phyloP scores from a whole-genome alignment of 2,113 vertebrate species.

The Romanogobio albipinnatus region DNA sequence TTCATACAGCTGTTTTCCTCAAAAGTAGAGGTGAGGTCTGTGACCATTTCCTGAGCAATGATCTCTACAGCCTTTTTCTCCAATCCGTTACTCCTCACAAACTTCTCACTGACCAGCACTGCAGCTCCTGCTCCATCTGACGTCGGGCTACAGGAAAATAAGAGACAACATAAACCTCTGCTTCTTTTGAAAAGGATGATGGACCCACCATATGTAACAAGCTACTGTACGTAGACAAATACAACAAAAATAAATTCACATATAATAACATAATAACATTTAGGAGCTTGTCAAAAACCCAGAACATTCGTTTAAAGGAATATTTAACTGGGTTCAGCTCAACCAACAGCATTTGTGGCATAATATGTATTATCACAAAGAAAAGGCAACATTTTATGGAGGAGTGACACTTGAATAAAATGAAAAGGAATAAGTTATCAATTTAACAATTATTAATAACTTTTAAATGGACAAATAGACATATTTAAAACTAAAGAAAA shows the following conservation, averaged over 20 bases:
- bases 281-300: not conserved
- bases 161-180: not conserved
- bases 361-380: not conserved
- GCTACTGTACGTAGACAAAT: not conserved
- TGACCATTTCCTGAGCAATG: conserved; percentile 93
- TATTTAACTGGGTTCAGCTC: not conserved
- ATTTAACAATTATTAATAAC: not conserved
- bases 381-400: not conserved
- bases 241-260: not conserved
- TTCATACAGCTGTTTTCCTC: conserved; percentile 88
- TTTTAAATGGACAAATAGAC: not conserved
- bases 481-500: not conserved
- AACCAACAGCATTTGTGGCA: not conserved
- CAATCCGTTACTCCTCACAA: conserved; percentile 80
- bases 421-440: not conserved
- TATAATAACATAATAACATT: not conserved
- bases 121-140: conserved; percentile 94
- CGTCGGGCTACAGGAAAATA: conserved; percentile 79
- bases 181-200: not conserved
- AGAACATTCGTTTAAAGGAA: not conserved
- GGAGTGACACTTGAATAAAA: not conserved
- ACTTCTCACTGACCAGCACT: conserved; percentile 85
- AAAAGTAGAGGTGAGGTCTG: conserved; percentile 87
- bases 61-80: conserved; percentile 92
- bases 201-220: not conserved